These are phyloP conservation scores for Drosophila gaucha DNA, from an alignment of 2,888 invertebrate species.

Conservation along the genomic window DNA sequence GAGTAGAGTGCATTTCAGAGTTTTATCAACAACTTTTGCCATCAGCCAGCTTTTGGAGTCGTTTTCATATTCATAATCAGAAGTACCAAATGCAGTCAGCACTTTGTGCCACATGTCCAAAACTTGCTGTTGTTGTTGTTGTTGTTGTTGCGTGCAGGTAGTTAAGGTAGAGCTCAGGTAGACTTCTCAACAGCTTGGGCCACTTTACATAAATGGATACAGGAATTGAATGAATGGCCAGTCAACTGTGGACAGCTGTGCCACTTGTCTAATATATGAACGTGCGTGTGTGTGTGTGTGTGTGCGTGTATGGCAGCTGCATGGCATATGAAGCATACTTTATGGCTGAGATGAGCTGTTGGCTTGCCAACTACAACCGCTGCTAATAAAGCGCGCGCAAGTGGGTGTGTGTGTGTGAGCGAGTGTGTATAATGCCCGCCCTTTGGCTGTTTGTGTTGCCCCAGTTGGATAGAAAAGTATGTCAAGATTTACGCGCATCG, in stretches of 20 bases:
- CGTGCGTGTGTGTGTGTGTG: not conserved
- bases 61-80: conserved; percentile 45
- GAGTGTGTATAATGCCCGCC: conserved; percentile 14
- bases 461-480: conserved; percentile 61
- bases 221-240: conserved; percentile 53
- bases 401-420: not conserved
- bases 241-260: conserved; percentile 58
- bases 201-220: conserved; percentile 61
- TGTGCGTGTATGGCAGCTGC: conserved; percentile 38
- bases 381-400: conserved; percentile 30
- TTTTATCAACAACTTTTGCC: conserved; percentile 28
- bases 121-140: conserved; percentile 5
- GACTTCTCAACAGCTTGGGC: conserved; percentile 38
- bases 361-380: conserved; percentile 25
- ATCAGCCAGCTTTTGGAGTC: conserved; percentile 10
- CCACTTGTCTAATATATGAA: conserved; percentile 48
- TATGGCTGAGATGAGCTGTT: conserved; percentile 37
- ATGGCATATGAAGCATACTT: conserved; percentile 55
- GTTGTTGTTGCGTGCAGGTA: not conserved
- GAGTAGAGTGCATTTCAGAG: conserved; percentile 12
- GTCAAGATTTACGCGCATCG: conserved; percentile 80
- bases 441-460: conserved; percentile 29
- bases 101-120: conserved; percentile 1
- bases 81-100: conserved; percentile 20
- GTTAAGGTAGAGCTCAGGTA: not conserved